Conservation (phyloP, 2,888 invertebrate species). For the Idaea dimidiata region DNA sequence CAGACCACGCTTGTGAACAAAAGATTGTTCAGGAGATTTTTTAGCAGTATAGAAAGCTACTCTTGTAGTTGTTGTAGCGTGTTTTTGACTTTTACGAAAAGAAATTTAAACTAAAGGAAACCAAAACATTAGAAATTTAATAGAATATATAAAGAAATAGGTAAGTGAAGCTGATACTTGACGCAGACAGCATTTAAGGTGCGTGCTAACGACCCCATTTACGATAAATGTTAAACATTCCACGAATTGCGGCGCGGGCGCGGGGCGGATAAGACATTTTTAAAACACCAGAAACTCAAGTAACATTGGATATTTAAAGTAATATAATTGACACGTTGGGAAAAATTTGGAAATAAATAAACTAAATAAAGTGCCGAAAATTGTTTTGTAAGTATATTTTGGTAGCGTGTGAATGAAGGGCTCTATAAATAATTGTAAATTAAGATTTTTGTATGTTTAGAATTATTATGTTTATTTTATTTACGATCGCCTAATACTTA, state of each 20-base stretch:
- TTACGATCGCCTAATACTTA: background rate
- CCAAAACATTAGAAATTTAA: background rate
- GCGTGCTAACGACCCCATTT: constrained; percentile 1
- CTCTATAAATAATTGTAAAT: too few species aligned
- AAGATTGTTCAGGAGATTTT: too few species aligned
- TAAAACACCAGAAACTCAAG: background rate
- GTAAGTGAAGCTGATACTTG: background rate
- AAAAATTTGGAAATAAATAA: background rate
- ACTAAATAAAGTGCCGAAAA: background rate
- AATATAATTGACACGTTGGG: background rate
- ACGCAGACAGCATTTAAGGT: background rate
- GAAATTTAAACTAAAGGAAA: background rate
- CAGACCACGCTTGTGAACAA: too few species aligned
- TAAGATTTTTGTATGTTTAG: background rate
- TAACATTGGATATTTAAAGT: too few species aligned
- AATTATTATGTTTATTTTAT: background rate
- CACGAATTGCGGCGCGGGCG: background rate
- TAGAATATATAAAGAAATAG: background rate
- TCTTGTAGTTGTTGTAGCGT: too few species aligned
- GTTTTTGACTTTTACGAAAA: too few species aligned
- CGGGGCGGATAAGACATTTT: background rate
- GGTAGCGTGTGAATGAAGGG: too few species aligned
- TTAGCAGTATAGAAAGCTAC: too few species aligned
- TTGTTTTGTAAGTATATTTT: too few species aligned
- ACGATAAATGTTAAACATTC: background rate